Evolutionary conservation across 2,797 vertebrate species (phyloP), one percentile per base, ranked within the genome.

Genomic region (Ceryle rudis): DNA sequence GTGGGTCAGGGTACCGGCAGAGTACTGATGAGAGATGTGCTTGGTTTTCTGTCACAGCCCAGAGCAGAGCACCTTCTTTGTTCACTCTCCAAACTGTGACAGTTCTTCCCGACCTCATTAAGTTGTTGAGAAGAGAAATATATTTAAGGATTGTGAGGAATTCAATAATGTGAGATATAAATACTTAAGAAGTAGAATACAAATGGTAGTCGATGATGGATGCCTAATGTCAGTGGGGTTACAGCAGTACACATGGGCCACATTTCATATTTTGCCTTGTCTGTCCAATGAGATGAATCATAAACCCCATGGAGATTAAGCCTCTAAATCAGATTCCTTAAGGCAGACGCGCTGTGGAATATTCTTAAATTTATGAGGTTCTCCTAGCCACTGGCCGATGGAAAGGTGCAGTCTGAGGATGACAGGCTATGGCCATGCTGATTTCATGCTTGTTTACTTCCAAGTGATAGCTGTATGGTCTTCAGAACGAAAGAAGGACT

Each of bases 291-390:
- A 29, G 37, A 70, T 92, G 88, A 88, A 74, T 87, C 86, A 70
- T 69, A 80, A 94, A 91, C 71, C 81, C 64, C 70, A 60, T 55
- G 67, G 81, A 91, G 89, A 92, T 70, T 16, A 87, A 87, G 71
- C 47, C 47, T 90, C 74, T 79, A 81, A 93, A 96, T 89, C 70
- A 77, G 66, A 90, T 77, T 83, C 90, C 77, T 93, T 42, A 37
- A 75, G 61, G 58, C 70, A 93, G 77, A 72, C n/a, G 2, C 33
- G 54, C 77, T 86, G 62, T 33, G 83, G 65, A 79, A 72, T 49
- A 49, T n/a, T 44, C 52, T 67, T 71, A 26, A 26, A 83, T 88
- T 51, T 62, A 41, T 47, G 62, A 86, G 49, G 37, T 81, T 86
- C 33, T 77, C 17, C 37, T 49, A 74, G 69, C 41, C 5, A 7